Evolutionary conservation across 2,113 vertebrate species (phyloP), one percentile per base, ranked within the genome.

Genomic region (Equus quagga): DNA sequence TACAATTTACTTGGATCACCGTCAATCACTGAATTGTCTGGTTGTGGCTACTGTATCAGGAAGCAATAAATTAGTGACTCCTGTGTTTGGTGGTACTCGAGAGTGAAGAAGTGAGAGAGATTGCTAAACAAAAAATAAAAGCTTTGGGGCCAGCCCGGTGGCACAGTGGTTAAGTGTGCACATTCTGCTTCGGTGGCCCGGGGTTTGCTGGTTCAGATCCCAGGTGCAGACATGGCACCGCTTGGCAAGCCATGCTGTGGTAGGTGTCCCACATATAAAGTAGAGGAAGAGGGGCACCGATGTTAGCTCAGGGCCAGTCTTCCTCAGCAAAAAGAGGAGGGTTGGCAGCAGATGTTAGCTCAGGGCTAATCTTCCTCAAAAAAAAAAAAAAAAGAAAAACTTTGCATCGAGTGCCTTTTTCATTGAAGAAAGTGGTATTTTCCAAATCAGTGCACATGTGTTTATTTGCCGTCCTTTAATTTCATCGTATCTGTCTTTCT

Each of bases 401-500:
- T 56, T 51, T 26, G 6, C 21, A 46, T 46, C 8, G 2, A 54
- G 33, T 83, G 13, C 28, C 18, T 67, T 49, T 26, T 33, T 67
- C 13, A 82, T 0, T 17, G 78, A 65, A 21, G 8, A 80, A 60
- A 54, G 14, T 21, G 65, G 51, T 41, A 21, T 31, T 84, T 67
- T 94, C 36, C 14, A 8, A 93, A 81, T 79, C 24, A 51, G n/a
- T 3, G 9, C 1, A 0, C 2, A 0, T 36, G 56, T 58, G 24
- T 56, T 67, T 15, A 24, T 24, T 62, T 10, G 6, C 49, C 23
- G 23, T 21, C 36, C 65, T 88, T 91, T 65, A 46, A 62, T 76
- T 67, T 49, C 36, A 31, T 60, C 82, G n/a, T 89, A 78, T 79
- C 9, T 94, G 65, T 84, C 93, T 96, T 89, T 83, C 76, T 92